Percentiles rank a stretch among this genome's conserved stretches.
Conservation (phyloP, 2,888 invertebrate species). For the Ormyrus nitidulus region DNA sequence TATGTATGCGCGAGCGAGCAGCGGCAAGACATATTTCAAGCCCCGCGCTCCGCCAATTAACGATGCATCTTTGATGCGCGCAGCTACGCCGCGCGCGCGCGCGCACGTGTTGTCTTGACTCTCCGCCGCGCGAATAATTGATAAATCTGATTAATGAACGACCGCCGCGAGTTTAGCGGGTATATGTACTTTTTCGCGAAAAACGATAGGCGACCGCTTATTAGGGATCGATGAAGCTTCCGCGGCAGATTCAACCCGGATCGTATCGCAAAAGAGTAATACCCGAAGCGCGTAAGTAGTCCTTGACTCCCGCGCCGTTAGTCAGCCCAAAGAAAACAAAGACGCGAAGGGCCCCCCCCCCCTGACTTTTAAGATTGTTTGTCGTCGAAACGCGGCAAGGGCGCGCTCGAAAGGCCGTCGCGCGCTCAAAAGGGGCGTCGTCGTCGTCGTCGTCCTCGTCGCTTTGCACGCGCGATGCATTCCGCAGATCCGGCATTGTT, state of each 20-base stretch:
- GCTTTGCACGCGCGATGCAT: constrained; percentile 56
- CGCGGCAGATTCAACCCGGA: too few relatives aligned
- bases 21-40: constrained; percentile 52
- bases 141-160: constrained; percentile 51
- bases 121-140: constrained; percentile 42
- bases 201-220: too few relatives aligned
- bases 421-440: not conserved
- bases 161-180: not conserved
- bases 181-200: too few relatives aligned
- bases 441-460: constrained; percentile 34
- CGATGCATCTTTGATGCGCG: constrained; percentile 54
- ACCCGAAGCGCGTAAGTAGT: not conserved
- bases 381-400: constrained; percentile 42
- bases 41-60: constrained; percentile 49
- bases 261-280: too few relatives aligned
- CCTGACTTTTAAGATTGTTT: constrained; percentile 42
- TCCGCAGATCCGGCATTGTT: constrained; percentile 66
- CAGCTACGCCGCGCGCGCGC: not conserved
- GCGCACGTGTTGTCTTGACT: not conserved
- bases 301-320: not conserved
- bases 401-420: constrained; percentile 15
- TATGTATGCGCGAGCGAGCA: constrained; percentile 15
- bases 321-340: not conserved
- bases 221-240: too few relatives aligned
- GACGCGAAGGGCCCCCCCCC: constrained; percentile 14